Base-by-base conservation (phyloP, 2,797 vertebrate species). In the Heteromormyrus szaboi region DNA sequence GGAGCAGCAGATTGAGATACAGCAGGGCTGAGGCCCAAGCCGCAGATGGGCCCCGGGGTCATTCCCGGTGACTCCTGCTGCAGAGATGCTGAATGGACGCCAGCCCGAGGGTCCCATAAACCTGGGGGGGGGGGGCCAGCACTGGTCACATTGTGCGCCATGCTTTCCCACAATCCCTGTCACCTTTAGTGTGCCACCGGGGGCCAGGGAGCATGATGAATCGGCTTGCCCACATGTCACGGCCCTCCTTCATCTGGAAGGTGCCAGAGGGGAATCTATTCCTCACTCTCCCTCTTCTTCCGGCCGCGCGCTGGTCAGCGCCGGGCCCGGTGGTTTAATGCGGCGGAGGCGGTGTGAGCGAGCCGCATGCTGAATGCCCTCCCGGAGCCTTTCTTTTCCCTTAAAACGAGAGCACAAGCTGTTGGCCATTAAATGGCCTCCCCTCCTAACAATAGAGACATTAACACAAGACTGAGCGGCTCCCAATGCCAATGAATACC, bases 391-490 rank as follows among this genome's bases (percentile, higher is more conserved):
- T 83, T 90, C 56, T 89, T 88, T 89, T 41, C 62, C 88, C 92
- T 90, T 93, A 93, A 95, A 68, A 95, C 93, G 94, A 93, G 90
- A 95, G 93, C 92, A 93, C 94, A 94, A 95, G 95, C 95, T 95
- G 95, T 94, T 93, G 93, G 92, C 95, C 93, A 94, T 95, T 94
- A 95, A 95, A 94, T 90, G 89, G 92, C 59, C 48, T 94, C 91
- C 89, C 92, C 88, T 94, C 91, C 89, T 92, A 88, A 96, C 96
- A 96, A 96, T 95, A 92, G 94, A 94, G 94, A 95, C 95, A 95
- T 96, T 96, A 96, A 92, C 95, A 95, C 95, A 96, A 94, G 95
- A 96, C 94, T 95, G 95, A 96, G 93, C 93, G 94, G 89, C 91
- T 95, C 88, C 95, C 93, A 96, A 95, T 94, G 90, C 91, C 92